A percentile compares a stretch with the other conserved stretches of the same genome.
phyloP scores from a whole-genome alignment of 2,797 vertebrate species.

The Caiman crocodilus region DNA sequence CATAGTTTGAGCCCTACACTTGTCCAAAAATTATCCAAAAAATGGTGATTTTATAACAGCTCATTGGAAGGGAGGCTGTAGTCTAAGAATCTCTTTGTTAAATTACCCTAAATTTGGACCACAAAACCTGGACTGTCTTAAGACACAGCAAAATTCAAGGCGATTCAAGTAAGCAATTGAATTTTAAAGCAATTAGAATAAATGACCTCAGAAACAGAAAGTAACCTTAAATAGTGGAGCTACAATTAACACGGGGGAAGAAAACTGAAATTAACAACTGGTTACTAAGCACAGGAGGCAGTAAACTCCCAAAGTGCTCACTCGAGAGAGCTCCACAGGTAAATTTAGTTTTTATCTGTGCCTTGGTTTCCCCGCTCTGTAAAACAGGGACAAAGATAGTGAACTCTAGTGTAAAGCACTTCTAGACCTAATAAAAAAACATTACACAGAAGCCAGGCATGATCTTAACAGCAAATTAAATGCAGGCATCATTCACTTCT shows the following conservation, averaged over 20 bases:
- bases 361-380: constrained; percentile 40
- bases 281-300: not conserved
- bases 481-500: constrained; percentile 23
- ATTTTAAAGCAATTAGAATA: constrained; percentile 12
- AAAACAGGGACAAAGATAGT: not conserved
- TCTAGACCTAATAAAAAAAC: constrained; percentile 1
- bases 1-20: constrained; percentile 30
- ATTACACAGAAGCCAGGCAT: too few species aligned
- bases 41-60: not conserved
- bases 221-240: not conserved
- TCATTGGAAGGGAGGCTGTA: not conserved
- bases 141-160: not conserved
- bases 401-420: not conserved
- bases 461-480: not conserved
- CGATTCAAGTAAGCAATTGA: accelerated
- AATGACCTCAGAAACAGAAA: not conserved
- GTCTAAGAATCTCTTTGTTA: not conserved
- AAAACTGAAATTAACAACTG: not conserved
- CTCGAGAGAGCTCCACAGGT: not conserved
- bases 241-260: not conserved
- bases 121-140: not conserved
- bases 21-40: not conserved
- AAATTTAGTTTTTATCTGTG: not conserved
- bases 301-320: not conserved
- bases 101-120: not conserved